Base-by-base conservation (phyloP, 2,113 vertebrate species). In the Xenopus laevis region DNA sequence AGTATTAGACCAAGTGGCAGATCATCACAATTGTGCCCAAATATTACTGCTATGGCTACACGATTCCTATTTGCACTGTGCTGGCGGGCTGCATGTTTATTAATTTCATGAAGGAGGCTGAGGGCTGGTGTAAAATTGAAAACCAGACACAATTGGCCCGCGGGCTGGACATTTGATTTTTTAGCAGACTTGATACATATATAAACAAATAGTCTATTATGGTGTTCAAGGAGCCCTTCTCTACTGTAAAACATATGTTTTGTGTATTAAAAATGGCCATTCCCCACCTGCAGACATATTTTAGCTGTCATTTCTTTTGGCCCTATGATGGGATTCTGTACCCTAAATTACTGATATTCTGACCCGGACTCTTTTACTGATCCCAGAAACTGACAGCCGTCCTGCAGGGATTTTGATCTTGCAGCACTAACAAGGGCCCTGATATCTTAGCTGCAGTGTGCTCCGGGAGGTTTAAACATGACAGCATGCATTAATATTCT, bases 401-500 rank as follows among this genome's bases (percentile, higher is more conserved):
- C 21, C 21, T 20, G 21, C 8, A n/a, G 10, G 3, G 17, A n/a
- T 55, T 55, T 9, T 6, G 27, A 60, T 60, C 58, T 10, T 13
- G 58, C 58, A 11, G 10, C 58, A 8, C 9, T 60, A 60, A 60
- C 11, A 60, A 60, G 20, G 58, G 58, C 15, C 18, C 18, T 60
- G 58, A 23, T 60, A 60, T 60, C 12, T 13, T 16, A 23, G 58
- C 10, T 13, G 58, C 58, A 21, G 18, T 60, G 58, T 60, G 58
- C 58, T 21, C 20, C 27, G 58, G 20, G 18, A 60, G 58, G 21
- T 23, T 23, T 21, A 23, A 60, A 27, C 21, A 60, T 60, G 58
- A 60, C 58, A 60, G 58, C 58, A 60, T 4, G 12, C 58, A 60
- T 60, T 60, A 60, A 60, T 60, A 60, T 60, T 60, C 58, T 60